Evolutionary conservation across 1,140 invertebrate genomes (phyloP).

Genomic region (Dendrolimus punctatus): DNA sequence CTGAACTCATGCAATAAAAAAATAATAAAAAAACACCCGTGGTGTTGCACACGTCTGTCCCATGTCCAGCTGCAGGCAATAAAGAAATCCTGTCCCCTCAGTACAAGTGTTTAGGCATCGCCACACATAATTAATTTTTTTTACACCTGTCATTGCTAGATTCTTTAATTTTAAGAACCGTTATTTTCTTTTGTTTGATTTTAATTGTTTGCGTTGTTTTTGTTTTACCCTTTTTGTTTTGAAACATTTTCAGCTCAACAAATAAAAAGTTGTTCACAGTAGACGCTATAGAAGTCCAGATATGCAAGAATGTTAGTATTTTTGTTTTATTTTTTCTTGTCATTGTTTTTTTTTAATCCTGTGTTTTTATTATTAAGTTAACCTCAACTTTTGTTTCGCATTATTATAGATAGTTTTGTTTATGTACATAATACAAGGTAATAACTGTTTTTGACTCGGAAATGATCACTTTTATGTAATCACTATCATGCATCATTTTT

Average conservation of each 20-base stretch:
- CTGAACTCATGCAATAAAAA: no score
- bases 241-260: conserved; percentile 46
- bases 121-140: no score
- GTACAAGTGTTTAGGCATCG: no score
- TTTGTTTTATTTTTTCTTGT: conserved; percentile 23
- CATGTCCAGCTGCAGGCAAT: no score
- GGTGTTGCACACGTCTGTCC: no score
- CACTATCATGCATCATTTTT: no score
- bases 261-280: conserved; percentile 51
- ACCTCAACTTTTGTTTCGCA: neutral
- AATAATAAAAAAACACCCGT: no score
- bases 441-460: no score
- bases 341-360: conserved; percentile 16
- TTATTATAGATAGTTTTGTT: neutral
- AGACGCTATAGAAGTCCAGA: conserved; percentile 59
- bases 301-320: conserved; percentile 65
- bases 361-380: conserved; percentile 3
- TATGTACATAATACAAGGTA: no score
- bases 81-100: no score
- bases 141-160: neutral
- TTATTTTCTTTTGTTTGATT: conserved; percentile 24
- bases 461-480: no score
- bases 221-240: conserved; percentile 32
- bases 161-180: conserved; percentile 11
- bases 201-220: conserved; percentile 28